Percentiles rank a stretch among this genome's conserved stretches.
These are phyloP conservation scores for Encarsia formosa DNA, from an alignment of 2,888 invertebrate species.

Conservation along the genomic window DNA sequence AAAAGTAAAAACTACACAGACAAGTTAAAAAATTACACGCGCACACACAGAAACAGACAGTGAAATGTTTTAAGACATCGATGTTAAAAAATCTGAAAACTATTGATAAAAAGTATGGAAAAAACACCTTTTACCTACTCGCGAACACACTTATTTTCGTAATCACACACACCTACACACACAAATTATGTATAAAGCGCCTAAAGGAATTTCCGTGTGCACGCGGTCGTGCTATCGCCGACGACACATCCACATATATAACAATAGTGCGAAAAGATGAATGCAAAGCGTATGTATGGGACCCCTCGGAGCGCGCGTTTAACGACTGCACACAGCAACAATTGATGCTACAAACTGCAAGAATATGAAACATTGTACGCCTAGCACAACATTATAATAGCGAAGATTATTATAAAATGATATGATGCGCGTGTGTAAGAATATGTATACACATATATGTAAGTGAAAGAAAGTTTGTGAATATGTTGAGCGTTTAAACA, in stretches of 20 bases:
- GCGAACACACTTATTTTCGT: too few species aligned
- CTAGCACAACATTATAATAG: conserved; percentile 14
- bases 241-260: neutral
- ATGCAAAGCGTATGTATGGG: neutral
- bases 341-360: conserved; percentile 8
- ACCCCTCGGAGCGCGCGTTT: conserved; percentile 3
- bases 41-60: neutral
- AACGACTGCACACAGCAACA: conserved; percentile 9
- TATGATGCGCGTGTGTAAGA: neutral
- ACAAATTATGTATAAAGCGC: conserved; percentile 3
- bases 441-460: too few species aligned
- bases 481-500: too few species aligned
- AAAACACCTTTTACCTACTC: too few species aligned
- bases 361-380: conserved; percentile 10
- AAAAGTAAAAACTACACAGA: neutral
- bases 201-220: conserved; percentile 21
- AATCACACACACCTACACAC: neutral
- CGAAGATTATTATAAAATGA: conserved; percentile 13
- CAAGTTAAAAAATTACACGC: neutral
- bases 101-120: too few species aligned
- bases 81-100: neutral
- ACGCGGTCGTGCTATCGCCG: conserved; percentile 13
- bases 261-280: neutral
- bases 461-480: too few species aligned
- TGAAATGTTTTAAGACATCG: neutral